These are phyloP conservation scores for Thunnus thynnus DNA, from an alignment of 2,113 vertebrate species.

Conservation along the genomic window DNA sequence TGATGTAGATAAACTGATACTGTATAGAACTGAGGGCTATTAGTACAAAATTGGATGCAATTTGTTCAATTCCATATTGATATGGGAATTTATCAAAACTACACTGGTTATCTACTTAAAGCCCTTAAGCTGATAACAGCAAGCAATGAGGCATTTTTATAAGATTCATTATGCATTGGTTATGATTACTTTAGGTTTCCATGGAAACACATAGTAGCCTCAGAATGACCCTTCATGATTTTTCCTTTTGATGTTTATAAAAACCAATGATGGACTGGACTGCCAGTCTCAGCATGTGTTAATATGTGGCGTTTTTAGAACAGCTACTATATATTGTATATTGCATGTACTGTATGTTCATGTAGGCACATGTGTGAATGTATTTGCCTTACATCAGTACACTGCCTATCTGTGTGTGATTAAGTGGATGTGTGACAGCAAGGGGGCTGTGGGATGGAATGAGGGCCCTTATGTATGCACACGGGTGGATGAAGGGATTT, in stretches of 20 bases:
- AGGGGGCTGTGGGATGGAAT: background rate
- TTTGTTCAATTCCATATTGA: background rate
- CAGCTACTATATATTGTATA: background rate
- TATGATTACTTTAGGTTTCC: too few relatives aligned
- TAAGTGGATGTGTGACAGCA: background rate
- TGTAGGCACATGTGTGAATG: background rate
- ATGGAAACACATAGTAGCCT: too few relatives aligned
- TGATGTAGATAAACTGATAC: too few relatives aligned
- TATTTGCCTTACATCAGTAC: background rate
- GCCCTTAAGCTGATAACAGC: background rate
- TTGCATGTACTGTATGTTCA: background rate
- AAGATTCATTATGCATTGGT: background rate
- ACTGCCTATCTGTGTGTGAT: background rate
- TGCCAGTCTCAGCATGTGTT: too few relatives aligned
- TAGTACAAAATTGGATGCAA: background rate
- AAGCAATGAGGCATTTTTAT: background rate
- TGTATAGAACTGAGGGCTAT: background rate
- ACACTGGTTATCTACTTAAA: too few relatives aligned
- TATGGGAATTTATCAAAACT: too few relatives aligned
- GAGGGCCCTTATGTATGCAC: background rate
- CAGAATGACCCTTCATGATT: too few relatives aligned
- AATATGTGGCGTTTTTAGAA: too few relatives aligned
- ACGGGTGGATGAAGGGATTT: conserved; percentile 16
- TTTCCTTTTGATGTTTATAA: too few relatives aligned
- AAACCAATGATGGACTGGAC: too few relatives aligned